Evolutionary conservation across 2,888 invertebrate species (phyloP).

Genomic region (Rhopalosiphum nymphaeae): DNA sequence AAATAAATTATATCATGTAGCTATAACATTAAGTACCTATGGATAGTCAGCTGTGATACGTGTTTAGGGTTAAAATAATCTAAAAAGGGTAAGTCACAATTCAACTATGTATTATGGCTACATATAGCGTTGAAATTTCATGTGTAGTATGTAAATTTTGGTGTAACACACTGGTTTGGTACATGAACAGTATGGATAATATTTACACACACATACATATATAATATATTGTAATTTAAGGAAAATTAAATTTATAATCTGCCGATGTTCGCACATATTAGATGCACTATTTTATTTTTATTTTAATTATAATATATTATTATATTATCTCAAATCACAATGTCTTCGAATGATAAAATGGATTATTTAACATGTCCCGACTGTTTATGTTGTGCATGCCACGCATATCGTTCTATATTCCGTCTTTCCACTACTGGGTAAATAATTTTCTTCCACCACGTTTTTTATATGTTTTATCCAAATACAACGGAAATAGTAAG

Average conservation of each 20-base stretch:
- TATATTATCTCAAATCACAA: neutral
- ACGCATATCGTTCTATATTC: neutral
- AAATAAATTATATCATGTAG: neutral
- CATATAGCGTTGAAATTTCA: neutral
- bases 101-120: neutral
- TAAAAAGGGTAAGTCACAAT: neutral
- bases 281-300: slow-evolving; percentile 26
- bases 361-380: slow-evolving; percentile 6
- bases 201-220: neutral
- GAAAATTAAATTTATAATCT: neutral
- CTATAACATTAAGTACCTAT: neutral
- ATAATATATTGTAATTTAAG: neutral
- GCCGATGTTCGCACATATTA: neutral
- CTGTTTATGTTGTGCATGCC: neutral
- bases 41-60: neutral
- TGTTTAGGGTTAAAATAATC: neutral
- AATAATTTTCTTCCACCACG: neutral
- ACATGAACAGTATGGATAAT: neutral
- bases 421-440: neutral
- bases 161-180: neutral
- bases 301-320: neutral
- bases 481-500: neutral
- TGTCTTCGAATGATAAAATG: neutral
- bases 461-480: neutral
- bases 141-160: neutral